Evolutionary conservation across 2,113 vertebrate species (phyloP).

Genomic region (Campylomormyrus tamandua): DNA sequence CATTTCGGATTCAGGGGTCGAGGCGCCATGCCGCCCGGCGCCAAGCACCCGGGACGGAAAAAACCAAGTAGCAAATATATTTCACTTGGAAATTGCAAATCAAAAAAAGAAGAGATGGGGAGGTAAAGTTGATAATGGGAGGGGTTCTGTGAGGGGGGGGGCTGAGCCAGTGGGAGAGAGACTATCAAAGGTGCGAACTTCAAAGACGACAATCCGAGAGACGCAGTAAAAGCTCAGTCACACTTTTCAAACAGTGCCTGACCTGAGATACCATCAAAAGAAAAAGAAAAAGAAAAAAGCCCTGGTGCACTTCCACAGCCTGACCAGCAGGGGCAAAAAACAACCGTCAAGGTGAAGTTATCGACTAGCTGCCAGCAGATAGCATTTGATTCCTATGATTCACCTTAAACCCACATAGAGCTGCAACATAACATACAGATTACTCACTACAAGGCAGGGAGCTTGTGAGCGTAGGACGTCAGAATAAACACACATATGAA

Average conservation of each 20-base stretch:
- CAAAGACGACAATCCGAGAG: neutral
- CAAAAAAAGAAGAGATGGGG: neutral
- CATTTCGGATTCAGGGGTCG: neutral
- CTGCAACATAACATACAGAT: neutral
- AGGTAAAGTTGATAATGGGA: neutral
- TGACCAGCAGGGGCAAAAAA: neutral
- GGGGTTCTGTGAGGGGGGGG: neutral
- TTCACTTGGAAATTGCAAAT: constrained; percentile 7
- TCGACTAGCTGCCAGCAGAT: constrained; percentile 27
- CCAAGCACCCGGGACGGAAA: neutral
- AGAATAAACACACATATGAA: neutral
- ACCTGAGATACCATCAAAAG: neutral
- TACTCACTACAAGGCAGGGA: neutral
- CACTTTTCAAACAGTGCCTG: neutral
- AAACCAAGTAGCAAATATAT: neutral
- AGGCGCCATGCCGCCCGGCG: neutral
- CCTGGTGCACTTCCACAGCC: neutral
- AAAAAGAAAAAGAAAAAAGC: neutral
- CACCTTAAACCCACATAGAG: neutral
- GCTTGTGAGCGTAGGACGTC: neutral
- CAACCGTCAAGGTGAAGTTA: constrained; percentile 27
- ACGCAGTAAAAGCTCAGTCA: neutral
- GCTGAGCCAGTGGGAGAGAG: neutral
- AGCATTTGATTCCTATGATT: constrained; percentile 13
- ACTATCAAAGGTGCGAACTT: neutral